Base-by-base conservation (phyloP, 2,888 invertebrate species). In the Rhagium mordax region DNA sequence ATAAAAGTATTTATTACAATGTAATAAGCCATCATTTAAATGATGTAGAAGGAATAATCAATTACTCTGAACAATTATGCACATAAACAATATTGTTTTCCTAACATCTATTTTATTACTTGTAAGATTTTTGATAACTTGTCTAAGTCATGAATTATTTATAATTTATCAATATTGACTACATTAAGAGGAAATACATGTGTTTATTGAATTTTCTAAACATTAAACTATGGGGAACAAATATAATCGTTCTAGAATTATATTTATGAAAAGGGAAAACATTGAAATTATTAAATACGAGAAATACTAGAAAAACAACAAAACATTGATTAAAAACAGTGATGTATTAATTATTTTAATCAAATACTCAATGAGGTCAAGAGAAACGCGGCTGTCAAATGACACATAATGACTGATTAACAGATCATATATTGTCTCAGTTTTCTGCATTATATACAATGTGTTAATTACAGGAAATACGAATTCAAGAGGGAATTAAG, bases 1-100 rank as follows among this genome's bases (percentile, higher is more conserved):
- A 55, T 55, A 55, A 55, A 55, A 41, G 41, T 41, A 41, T 41
- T 3, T 3, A 55, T 55, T 15, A 55, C n/a, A 55, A 20, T 55
- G 20, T n/a, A 55, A 55, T 7, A 4, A 55, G 24, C 1, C 27
- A 24, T 24, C 24, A 21, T 55, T 55, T 55, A 55, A 27, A 20
- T 24, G 55, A 3, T 24, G 55, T 24, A 24, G 24, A 24, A 24
- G 3, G 6, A 4, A 24, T n/a, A n/a, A 41, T n/a, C 41, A 41
- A 41, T 41, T 41, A 41, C n/a, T 41, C 1, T 41, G 41, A 4
- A 41, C 41, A 41, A 41, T 41, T 41, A 41, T 41, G 13, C 2
- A 41, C n/a, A 41, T 33, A 33, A 33, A 33, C 33, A 33, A 10
- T 33, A 33, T 13, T 33, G 29, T 5, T 29, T 8, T 33, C 33